Evolutionary conservation across 2,797 vertebrate genomes (phyloP), one percentile per base, ranked within the genome.

Genomic region (Ctenopoma kingsleyae): DNA sequence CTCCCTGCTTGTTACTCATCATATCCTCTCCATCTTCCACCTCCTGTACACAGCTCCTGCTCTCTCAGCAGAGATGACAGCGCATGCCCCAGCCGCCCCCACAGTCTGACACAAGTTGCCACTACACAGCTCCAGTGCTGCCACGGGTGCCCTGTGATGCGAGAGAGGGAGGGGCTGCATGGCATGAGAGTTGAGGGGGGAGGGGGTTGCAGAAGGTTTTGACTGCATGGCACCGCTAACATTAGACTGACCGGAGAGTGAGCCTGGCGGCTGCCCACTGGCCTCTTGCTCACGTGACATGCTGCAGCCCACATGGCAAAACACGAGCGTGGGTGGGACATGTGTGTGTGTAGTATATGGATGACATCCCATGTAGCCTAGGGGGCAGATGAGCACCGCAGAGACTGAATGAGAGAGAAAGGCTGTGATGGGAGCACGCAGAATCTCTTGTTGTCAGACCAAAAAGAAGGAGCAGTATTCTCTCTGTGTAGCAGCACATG

Each of bases 331-430:
- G 58, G 77, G 79, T 25, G 36, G 80, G 53, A 65, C 32, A 4
- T 50, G 74, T 43, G 55, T 58, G 63, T 67, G 56, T 27, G 55
- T 52, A 67, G 58, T 78, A 71, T 48, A 57, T 61, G 80, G 71
- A 80, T 80, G 85, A 81, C 71, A 82, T 80, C 66, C 49, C 46
- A 32, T 22, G n/a, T 48, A 75, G 81, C 89, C 78, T 76, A 1
- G 25, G 84, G 74, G 61, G 20, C 16, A 64, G 49, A 81, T 65
- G 74, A 87, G 72, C 51, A 76, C 71, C 78, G 74, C 20, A 47
- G 53, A 71, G 71, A 43, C 74, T 30, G 47, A 78, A 68, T 17
- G 13, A 69, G 76, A 63, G 52, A 60, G 52, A 74, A 49, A 30
- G 58, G 44, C 11, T 53, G 70, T 40, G 64, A 83, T 54, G 68